These are phyloP conservation scores for Hipparchia semele DNA, from an alignment of 2,888 invertebrate species.

Conservation along the genomic window DNA sequence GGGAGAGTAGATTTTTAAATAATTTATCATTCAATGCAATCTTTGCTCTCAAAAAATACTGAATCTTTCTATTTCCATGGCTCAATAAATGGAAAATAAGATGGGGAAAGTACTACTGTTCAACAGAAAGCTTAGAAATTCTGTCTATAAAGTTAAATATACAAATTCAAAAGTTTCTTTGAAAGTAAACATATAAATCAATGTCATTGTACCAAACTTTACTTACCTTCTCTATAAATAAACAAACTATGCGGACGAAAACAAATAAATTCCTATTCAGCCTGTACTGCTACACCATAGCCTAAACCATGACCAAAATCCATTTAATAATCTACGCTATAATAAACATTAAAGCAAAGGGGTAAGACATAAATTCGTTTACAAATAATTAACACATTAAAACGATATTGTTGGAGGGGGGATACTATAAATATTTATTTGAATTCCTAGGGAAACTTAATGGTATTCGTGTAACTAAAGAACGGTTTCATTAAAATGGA, in stretches of 20 bases:
- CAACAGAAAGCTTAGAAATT: conserved; percentile 26
- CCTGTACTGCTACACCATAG: conserved; percentile 37
- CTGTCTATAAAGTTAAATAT: conserved; percentile 35
- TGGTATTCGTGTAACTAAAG: conserved; percentile 48
- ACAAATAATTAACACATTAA: neutral
- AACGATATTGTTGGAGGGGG: conserved; percentile 10
- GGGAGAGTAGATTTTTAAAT: too few relatives aligned
- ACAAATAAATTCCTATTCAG: conserved; percentile 45
- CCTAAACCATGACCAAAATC: conserved; percentile 20
- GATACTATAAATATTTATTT: conserved; percentile 47
- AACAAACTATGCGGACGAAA: conserved; percentile 46
- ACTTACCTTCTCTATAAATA: conserved; percentile 42
- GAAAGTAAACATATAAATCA: conserved; percentile 42
- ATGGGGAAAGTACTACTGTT: neutral
- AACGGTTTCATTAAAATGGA: conserved; percentile 54
- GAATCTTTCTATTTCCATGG: too few relatives aligned
- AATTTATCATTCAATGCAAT: too few relatives aligned
- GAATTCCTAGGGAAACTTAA: conserved; percentile 41
- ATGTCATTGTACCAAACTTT: conserved; percentile 43
- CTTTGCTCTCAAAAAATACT: too few relatives aligned
- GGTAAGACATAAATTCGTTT: conserved; percentile 26
- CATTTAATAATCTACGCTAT: conserved; percentile 11
- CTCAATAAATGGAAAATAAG: neutral
- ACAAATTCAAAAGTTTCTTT: conserved; percentile 34
- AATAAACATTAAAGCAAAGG: conserved; percentile 23